phyloP scores from a whole-genome alignment of 1,140 invertebrate species.

The Listronotus bonariensis region DNA sequence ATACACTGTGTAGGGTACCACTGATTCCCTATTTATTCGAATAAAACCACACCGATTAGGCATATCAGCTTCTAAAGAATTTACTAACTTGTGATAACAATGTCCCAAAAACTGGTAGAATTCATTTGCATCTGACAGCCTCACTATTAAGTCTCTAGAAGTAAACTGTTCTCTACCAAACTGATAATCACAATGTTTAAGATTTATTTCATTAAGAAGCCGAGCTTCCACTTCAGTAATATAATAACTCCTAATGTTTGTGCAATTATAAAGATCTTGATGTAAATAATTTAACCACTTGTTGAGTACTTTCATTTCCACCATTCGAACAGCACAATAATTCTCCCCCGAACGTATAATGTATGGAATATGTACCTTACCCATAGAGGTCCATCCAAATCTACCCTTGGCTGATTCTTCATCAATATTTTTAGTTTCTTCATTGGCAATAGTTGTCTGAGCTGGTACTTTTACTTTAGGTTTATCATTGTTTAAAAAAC shows the following conservation, averaged over 20 bases:
- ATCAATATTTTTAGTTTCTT: slow-evolving; percentile 59
- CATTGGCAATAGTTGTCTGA: slow-evolving; percentile 23
- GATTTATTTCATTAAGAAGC: slow-evolving; percentile 91
- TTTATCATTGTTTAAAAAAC: slow-evolving; percentile 42
- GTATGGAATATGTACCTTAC: slow-evolving; percentile 84
- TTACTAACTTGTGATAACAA: slow-evolving; percentile 81
- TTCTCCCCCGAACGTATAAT: slow-evolving; percentile 82
- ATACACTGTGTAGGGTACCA: slow-evolving; percentile 89
- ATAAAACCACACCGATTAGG: slow-evolving; percentile 91
- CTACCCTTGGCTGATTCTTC: slow-evolving; percentile 81
- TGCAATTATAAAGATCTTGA: slow-evolving; percentile 84
- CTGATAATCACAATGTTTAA: slow-evolving; percentile 86
- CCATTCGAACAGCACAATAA: slow-evolving; percentile 89
- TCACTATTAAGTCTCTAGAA: slow-evolving; percentile 86
- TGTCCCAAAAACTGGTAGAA: slow-evolving; percentile 90
- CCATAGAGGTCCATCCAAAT: slow-evolving; percentile 88
- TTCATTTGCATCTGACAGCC: slow-evolving; percentile 82
- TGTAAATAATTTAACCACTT: slow-evolving; percentile 82
- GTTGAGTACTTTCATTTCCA: slow-evolving; percentile 85
- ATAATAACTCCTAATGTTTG: slow-evolving; percentile 90
- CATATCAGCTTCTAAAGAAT: slow-evolving; percentile 65
- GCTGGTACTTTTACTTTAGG: slow-evolving; percentile 35
- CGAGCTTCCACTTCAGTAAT: slow-evolving; percentile 89
- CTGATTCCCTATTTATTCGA: slow-evolving; percentile 90
- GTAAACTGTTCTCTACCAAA: slow-evolving; percentile 91